Evolutionary conservation across 2,797 vertebrate genomes (phyloP).

Genomic region (Myripristis jacobus): DNA sequence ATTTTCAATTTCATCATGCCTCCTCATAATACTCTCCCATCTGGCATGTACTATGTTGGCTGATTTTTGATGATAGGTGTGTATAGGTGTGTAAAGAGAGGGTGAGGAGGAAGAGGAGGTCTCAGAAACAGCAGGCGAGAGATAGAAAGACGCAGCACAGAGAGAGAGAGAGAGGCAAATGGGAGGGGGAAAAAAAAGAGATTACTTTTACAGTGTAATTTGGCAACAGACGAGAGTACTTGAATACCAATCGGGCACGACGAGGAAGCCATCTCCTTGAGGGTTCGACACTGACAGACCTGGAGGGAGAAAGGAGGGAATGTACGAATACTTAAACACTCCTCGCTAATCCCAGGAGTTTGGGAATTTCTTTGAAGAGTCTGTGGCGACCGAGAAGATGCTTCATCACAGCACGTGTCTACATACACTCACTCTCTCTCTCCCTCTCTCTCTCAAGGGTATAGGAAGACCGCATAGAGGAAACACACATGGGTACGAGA

Average conservation of each 20-base stretch:
- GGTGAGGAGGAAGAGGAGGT: background rate
- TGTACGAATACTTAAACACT: background rate
- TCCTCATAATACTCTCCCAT: no score
- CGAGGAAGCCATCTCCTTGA: slow-evolving; percentile 1
- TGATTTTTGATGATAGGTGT: no score
- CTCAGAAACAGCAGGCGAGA: slow-evolving; percentile 5
- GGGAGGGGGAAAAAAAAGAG: background rate
- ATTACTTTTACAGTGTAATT: slow-evolving; percentile 18
- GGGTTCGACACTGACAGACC: background rate
- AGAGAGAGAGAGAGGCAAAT: background rate
- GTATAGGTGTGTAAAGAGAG: no score
- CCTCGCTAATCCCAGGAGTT: background rate
- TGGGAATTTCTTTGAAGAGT: background rate
- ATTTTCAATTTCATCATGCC: no score
- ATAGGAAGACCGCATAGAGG: background rate
- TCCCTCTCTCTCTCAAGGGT: background rate
- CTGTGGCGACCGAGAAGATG: background rate
- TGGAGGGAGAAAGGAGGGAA: background rate
- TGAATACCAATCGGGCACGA: slow-evolving; percentile 22
- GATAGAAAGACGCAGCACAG: slow-evolving; percentile 6
- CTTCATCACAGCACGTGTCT: background rate
- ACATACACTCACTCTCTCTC: background rate
- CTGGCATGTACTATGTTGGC: no score
- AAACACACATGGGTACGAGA: background rate
- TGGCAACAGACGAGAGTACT: background rate